Evolutionary conservation across 2,888 invertebrate species (phyloP).

Genomic region (Caenorhabditis parvicauda): DNA sequence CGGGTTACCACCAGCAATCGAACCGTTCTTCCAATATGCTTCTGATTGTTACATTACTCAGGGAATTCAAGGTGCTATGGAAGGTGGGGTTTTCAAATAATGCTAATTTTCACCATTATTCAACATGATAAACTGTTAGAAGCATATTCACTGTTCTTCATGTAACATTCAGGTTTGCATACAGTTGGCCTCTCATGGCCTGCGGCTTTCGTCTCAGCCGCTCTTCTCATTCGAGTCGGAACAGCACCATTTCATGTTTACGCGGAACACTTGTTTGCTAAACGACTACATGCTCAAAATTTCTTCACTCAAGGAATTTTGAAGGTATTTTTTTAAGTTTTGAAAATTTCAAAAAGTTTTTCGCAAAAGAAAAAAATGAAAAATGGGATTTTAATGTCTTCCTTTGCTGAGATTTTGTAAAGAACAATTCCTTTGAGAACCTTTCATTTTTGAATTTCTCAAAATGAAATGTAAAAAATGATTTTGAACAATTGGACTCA

Average conservation of each 20-base stretch:
- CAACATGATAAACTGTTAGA: too few species aligned
- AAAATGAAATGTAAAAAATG: too few species aligned
- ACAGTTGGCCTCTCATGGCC: constrained; percentile 48
- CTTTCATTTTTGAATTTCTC: too few species aligned
- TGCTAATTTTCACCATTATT: background rate
- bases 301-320: constrained; percentile 45
- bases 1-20: constrained; percentile 28
- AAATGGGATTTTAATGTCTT: too few species aligned
- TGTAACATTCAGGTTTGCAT: constrained; percentile 39
- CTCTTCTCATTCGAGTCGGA: constrained; percentile 37
- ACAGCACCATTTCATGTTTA: constrained; percentile 54
- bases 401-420: too few species aligned
- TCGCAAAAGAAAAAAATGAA: too few species aligned
- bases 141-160: background rate
- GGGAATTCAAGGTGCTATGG: constrained; percentile 49
- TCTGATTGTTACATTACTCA: constrained; percentile 53
- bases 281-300: constrained; percentile 51
- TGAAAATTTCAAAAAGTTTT: constrained; percentile 1
- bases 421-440: background rate
- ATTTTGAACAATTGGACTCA: too few species aligned
- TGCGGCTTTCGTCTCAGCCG: constrained; percentile 45
- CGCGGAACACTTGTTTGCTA: constrained; percentile 54
- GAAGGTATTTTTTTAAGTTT: constrained; percentile 23
- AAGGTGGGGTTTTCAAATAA: constrained; percentile 40
- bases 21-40: constrained; percentile 46